Conservation (phyloP, 2,113 vertebrate species). For the Elanus axillaris region DNA sequence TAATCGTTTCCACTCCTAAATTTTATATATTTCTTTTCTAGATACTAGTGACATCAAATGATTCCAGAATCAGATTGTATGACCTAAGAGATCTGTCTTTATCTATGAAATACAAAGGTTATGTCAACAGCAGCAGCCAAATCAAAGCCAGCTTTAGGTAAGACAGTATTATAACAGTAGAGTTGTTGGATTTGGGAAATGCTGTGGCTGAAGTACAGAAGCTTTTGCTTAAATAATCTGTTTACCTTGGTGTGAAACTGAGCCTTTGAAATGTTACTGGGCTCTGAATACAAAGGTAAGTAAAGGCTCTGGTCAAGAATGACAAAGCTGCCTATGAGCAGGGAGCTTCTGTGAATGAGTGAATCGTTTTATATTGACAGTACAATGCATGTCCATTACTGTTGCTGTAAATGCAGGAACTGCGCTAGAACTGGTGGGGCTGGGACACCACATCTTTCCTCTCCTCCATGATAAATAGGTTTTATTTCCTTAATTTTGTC, state of each 20-base stretch:
- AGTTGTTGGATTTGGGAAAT: background rate
- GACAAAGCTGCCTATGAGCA: background rate
- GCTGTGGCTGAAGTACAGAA: background rate
- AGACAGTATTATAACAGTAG: background rate
- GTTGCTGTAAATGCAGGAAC: background rate
- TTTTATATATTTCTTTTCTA: slow-evolving; percentile 49
- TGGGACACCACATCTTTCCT: background rate
- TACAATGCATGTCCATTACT: background rate
- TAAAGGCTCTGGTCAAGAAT: background rate
- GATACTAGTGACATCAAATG: slow-evolving; percentile 98
- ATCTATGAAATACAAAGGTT: slow-evolving; percentile 99
- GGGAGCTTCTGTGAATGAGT: background rate
- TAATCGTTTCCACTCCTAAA: background rate
- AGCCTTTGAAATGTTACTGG: background rate
- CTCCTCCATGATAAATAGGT: background rate
- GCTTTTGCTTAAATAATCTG: background rate
- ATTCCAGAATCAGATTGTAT: slow-evolving; percentile 94
- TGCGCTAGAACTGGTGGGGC: background rate
- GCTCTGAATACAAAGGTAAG: background rate
- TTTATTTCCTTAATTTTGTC: background rate
- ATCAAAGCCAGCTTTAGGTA: slow-evolving; percentile 99
- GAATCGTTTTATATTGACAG: background rate
- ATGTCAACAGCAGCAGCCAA: slow-evolving; percentile 98
- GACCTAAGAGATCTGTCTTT: slow-evolving; percentile 95
- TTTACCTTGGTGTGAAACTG: background rate